phyloP scores from a whole-genome alignment of 2,797 vertebrate genomes.

The Liasis olivaceus region DNA sequence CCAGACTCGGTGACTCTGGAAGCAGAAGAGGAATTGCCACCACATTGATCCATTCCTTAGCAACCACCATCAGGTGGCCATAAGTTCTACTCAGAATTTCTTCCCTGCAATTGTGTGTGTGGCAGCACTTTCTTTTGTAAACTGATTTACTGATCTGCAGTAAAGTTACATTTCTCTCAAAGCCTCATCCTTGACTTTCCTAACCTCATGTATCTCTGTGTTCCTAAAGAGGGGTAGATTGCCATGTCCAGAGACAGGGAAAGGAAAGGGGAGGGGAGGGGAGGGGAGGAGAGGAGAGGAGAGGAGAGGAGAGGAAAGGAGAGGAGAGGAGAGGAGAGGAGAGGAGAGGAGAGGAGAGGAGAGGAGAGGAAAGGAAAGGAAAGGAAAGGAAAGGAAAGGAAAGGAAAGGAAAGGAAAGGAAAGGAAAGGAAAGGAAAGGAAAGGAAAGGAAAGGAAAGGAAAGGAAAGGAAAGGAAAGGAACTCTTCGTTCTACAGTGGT shows the following conservation, averaged over 20 bases:
- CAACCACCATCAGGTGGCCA: background rate
- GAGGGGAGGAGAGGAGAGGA: too few relatives aligned
- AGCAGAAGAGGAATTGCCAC: background rate
- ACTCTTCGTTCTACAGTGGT: too few relatives aligned
- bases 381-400: too few relatives aligned
- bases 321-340: too few relatives aligned
- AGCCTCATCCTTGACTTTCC: background rate
- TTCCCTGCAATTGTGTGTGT: background rate
- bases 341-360: too few relatives aligned
- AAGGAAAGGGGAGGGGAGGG: too few relatives aligned
- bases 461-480: too few relatives aligned
- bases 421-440: too few relatives aligned
- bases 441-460: too few relatives aligned
- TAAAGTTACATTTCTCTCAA: background rate
- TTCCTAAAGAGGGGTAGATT: background rate
- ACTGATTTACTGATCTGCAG: background rate
- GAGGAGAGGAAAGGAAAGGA: too few relatives aligned
- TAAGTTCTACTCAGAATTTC: background rate
- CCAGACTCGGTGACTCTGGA: background rate
- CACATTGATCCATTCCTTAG: background rate
- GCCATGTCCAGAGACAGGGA: background rate
- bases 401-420: too few relatives aligned
- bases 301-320: too few relatives aligned
- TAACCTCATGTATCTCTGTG: background rate
- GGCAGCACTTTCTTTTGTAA: background rate